Evolutionary conservation across 2,113 vertebrate genomes (phyloP).

Genomic region (Entelurus aequoreus): DNA sequence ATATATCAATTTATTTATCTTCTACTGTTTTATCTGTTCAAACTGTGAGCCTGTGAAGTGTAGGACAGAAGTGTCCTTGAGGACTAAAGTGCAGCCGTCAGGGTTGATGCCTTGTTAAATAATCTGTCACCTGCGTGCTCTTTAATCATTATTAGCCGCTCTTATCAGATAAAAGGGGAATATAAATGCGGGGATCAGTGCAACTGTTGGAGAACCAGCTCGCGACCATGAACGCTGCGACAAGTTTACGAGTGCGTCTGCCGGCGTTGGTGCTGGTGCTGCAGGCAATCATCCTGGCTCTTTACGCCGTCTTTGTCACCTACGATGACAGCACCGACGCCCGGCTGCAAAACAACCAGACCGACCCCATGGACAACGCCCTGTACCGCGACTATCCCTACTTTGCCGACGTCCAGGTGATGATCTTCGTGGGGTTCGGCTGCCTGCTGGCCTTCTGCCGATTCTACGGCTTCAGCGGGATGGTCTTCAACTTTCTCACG

Average conservation of each 20-base stretch:
- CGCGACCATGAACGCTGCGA: conserved; percentile 44
- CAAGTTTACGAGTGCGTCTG: conserved; percentile 56
- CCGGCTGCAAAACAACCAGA: conserved; percentile 42
- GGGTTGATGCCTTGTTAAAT: conserved; percentile 17
- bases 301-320: conserved; percentile 71
- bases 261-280: conserved; percentile 66
- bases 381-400: conserved; percentile 70
- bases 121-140: not conserved
- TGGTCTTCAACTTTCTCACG: conserved; percentile 79
- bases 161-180: conserved; percentile 50
- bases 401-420: conserved; percentile 80
- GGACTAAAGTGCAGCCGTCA: conserved; percentile 41
- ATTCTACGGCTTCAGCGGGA: conserved; percentile 72
- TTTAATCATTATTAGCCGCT: conserved; percentile 20
- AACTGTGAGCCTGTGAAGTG: no score
- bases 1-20: no score
- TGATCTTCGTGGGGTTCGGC: conserved; percentile 80
- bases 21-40: no score
- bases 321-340: conserved; percentile 65
- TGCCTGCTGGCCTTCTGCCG: conserved; percentile 78
- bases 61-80: not conserved
- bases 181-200: conserved; percentile 42
- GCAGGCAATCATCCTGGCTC: conserved; percentile 60
- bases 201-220: conserved; percentile 20
- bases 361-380: conserved; percentile 48